Evolutionary conservation across 2,888 invertebrate genomes (phyloP).

Genomic region (Stenurella melanura): DNA sequence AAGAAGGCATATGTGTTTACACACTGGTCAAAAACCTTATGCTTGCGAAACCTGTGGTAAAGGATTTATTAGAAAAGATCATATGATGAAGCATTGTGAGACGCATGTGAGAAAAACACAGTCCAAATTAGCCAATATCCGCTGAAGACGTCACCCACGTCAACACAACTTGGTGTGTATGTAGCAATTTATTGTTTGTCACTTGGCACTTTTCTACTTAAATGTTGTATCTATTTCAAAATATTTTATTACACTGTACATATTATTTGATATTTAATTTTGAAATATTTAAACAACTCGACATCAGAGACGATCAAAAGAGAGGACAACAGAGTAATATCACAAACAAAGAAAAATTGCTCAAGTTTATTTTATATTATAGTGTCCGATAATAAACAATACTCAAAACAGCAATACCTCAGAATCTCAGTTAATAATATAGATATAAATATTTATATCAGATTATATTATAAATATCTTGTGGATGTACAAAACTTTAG

Average conservation of each 20-base stretch:
- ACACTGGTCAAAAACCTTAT: constrained; percentile 90
- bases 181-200: constrained; percentile 62
- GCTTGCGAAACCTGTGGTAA: constrained; percentile 88
- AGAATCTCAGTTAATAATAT: constrained; percentile 72
- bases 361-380: constrained; percentile 63
- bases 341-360: constrained; percentile 61
- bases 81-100: constrained; percentile 91
- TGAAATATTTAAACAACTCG: constrained; percentile 39
- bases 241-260: constrained; percentile 64
- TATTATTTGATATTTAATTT: constrained; percentile 60
- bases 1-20: constrained; percentile 89
- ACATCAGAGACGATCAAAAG: constrained; percentile 48
- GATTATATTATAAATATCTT: constrained; percentile 69
- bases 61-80: constrained; percentile 93
- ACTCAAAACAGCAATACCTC: constrained; percentile 74
- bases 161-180: constrained; percentile 51
- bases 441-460: constrained; percentile 73
- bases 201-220: constrained; percentile 67
- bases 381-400: constrained; percentile 66
- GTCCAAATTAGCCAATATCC: constrained; percentile 60
- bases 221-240: constrained; percentile 61
- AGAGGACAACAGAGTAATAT: constrained; percentile 61
- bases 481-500: constrained; percentile 72
- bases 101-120: constrained; percentile 82
- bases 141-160: constrained; percentile 49